Percentiles rank a stretch among this genome's conserved stretches.
These are phyloP conservation scores for Eupleurogrammus muticus DNA, from an alignment of 2,797 vertebrate genomes.

Conservation along the genomic window DNA sequence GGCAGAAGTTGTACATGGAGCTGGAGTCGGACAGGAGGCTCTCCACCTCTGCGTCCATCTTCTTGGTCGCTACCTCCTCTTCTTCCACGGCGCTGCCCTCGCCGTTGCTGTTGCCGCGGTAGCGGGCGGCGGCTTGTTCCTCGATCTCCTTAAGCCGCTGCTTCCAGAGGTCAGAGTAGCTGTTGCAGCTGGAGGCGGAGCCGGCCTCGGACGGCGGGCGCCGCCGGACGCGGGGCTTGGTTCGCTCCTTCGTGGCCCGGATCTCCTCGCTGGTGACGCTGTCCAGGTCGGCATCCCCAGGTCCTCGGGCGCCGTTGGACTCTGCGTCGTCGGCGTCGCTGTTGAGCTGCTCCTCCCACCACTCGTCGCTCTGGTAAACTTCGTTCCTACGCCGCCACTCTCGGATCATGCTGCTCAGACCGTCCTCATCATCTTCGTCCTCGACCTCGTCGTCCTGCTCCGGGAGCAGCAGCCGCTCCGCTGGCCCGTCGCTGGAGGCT, in stretches of 20 bases:
- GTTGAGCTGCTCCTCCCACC: conserved; percentile 83
- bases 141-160: conserved; percentile 92
- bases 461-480: conserved; percentile 17
- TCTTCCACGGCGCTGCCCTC: conserved; percentile 54
- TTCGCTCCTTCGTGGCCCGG: conserved; percentile 81
- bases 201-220: conserved; percentile 71
- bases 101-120: conserved; percentile 51
- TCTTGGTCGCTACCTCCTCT: conserved; percentile 55
- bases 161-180: conserved; percentile 92
- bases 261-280: conserved; percentile 90
- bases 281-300: conserved; percentile 79
- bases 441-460: conserved; percentile 32
- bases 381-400: conserved; percentile 95
- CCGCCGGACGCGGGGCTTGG: conserved; percentile 63
- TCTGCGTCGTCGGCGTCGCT: conserved; percentile 76
- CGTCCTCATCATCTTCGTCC: conserved; percentile 69
- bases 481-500: no score
- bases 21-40: conserved; percentile 90
- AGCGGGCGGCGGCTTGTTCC: conserved; percentile 86
- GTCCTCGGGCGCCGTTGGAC: conserved; percentile 38
- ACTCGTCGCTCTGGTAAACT: conserved; percentile 85
- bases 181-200: conserved; percentile 85
- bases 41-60: conserved; percentile 83
- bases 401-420: conserved; percentile 82
- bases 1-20: conserved; percentile 95